Evolutionary conservation across 2,797 vertebrate genomes (phyloP), one percentile per base, ranked within the genome.

Genomic region (Anas acuta): DNA sequence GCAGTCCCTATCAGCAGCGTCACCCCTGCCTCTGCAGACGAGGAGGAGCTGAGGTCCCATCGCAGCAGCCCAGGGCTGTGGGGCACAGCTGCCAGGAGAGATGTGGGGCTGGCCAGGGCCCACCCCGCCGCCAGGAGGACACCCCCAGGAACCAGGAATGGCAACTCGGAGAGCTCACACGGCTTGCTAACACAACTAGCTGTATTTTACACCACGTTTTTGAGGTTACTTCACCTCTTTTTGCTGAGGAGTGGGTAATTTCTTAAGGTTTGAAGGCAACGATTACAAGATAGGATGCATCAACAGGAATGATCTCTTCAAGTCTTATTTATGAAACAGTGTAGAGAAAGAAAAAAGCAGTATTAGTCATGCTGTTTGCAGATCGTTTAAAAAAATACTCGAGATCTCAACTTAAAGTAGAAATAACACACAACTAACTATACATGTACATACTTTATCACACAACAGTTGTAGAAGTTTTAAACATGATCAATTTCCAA

Each of bases 401-500:
- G 49, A 43, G 19, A 82, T 35, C 37, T 91, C 51, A 65, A n/a
- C 22, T n/a, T 54, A 47, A 82, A 91, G 67, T 32, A 83, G 78
- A 93, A 91, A 28, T 28, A 83, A 16, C 14, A 71, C 58, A 43
- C 11, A 89, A 70, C 12, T 41, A 41, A 51, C 26, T 39, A 56
- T 28, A 37, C 25, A 45, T 45, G 43, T 45, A 45, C 43, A 37
- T n/a, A 81, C 45, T 65, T 53, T 21, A 81, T 57, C 70, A 87
- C 23, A 61, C 7, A 85, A 33, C 30, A 72, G 57, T 7, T 85
- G 32, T 56, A 85, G 87, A 81, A 41, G 41, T 37, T 92, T 92
- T 91, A 79, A 92, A 91, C 33, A 23, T 7, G 13, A 78, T 26
- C 30, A 60, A 62, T 84, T 88, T 75, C 45, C 53, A 93, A 77